Evolutionary conservation across 2,797 vertebrate species (phyloP), one percentile per base, ranked within the genome.

Genomic region (Rhincodon typus): DNA sequence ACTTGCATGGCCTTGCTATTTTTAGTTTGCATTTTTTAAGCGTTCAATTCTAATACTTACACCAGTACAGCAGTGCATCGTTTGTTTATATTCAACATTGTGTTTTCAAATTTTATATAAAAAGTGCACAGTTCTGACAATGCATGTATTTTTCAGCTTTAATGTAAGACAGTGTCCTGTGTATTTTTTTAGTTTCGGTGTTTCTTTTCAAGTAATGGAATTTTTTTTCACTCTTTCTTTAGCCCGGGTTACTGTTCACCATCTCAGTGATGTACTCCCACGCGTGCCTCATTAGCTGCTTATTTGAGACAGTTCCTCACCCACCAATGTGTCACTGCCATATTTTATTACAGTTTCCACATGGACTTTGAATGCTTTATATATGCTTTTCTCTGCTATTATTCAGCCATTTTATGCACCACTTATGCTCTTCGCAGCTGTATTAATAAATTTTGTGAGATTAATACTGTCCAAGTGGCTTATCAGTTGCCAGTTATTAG

Each of bases 301-400:
- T 67, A 67, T 93, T 93, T 69, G 66, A 93, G 90, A 25, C 66
- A 69, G n/a, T 67, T 93, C 90, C 90, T 93, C 90, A n/a, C 90
- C 90, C 90, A 93, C 90, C 90, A 93, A 93, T 93, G 66, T 93
- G 90, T 93, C 90, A 93, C 90, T 42, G 66, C 90, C 66, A 93
- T 69, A 67, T 69, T 69, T 93, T n/a, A 38, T 67, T 69, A 67
- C 12, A 69, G 66, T 62, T 93, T 42, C 62, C 90, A 67, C 23
- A 42, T 69, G 66, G 66, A 66, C 21, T 93, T 69, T 66, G 21
- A 93, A 38, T 6, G 7, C 53, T 90, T 93, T 93, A 69, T 93
- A 69, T 93, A 10, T 69, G 66, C 12, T 69, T 93, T 25, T 42
- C 62, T 69, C 90, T 93, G 21, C 57, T 38, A 91, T 53, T 66